Evolutionary conservation across 2,113 vertebrate genomes (phyloP), one percentile per base, ranked within the genome.

Genomic region (Ia io): DNA sequence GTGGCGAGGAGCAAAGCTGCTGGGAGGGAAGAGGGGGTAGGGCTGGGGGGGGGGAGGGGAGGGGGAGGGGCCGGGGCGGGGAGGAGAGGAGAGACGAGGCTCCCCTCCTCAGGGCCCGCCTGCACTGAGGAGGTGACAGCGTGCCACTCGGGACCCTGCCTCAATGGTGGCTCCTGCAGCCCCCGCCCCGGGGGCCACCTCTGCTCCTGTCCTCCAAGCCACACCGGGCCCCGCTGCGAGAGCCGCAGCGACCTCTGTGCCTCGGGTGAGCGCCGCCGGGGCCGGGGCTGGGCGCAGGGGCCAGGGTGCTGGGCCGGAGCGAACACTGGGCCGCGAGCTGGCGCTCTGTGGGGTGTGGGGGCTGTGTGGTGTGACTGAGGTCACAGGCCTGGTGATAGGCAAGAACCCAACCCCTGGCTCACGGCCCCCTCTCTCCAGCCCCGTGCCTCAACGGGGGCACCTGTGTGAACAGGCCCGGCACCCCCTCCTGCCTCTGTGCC

Each of bases 141-240:
- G 6, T 97, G 97, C 84, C 88, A 95, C 77, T 97, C 97, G 1
- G 83, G 37, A 9, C 97, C 97, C n/a, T 98, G 98, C 85, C 97
- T 97, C 83, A 96, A 98, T 2, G 97, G 98, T 0, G 98, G 98
- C 59, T 97, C 97, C 85, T 98, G 98, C 88, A 95, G 59, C 49
- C 90, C 97, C 74, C 86, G 42, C 11, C 95, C 96, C 0, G 92
- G 61, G 3, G 97, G 97, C 37, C 97, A 97, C 84, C 84, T 74
- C 84, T 98, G 98, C 71, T 77, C 83, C 90, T 98, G 98, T 67
- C 96, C 88, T 17, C 92, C 88, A 0, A 95, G 91, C 76, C 97
- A 97, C 88, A 97, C 97, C 0, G 97, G 98, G 10, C 17, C 42
- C 53, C 95, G 2, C 32, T 98, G 98, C 86, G 96, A 98, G 93